These are phyloP conservation scores for Phengaris arion DNA, from an alignment of 2,888 invertebrate genomes.

Conservation along the genomic window DNA sequence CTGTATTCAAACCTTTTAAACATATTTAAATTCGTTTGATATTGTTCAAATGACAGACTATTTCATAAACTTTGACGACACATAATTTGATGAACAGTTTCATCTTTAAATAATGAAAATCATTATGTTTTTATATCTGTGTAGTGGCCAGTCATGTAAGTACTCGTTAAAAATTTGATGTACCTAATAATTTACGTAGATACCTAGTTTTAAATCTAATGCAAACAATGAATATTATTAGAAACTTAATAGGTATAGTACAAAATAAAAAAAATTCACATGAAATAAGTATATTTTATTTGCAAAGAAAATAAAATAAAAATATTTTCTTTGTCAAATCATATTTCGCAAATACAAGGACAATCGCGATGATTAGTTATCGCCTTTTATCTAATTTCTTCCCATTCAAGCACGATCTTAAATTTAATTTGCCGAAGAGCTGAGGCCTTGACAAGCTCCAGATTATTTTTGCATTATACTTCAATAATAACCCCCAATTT, in stretches of 20 bases:
- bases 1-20: slow-evolving; percentile 23
- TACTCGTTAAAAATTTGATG: no score
- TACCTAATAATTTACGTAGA: no score
- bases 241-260: no score
- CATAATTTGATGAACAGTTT: slow-evolving; percentile 1
- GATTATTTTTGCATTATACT: slow-evolving; percentile 20
- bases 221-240: no score
- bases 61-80: not conserved
- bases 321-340: slow-evolving; percentile 7
- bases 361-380: slow-evolving; percentile 20
- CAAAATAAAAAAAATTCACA: not conserved
- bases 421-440: slow-evolving; percentile 25
- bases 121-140: no score
- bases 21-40: slow-evolving; percentile 16
- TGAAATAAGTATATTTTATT: no score
- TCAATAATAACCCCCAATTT: not conserved
- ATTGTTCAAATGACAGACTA: not conserved
- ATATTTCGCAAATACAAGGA: slow-evolving; percentile 16
- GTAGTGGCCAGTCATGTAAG: no score
- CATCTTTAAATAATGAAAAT: not conserved
- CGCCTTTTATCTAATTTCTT: slow-evolving; percentile 24
- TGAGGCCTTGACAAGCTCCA: slow-evolving; percentile 13
- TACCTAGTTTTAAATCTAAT: no score
- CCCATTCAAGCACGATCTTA: slow-evolving; percentile 20
- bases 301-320: not conserved